Evolutionary conservation across 1,140 invertebrate genomes (phyloP), one percentile per base, ranked within the genome.

Genomic region (Stegodyphus dumicola): DNA sequence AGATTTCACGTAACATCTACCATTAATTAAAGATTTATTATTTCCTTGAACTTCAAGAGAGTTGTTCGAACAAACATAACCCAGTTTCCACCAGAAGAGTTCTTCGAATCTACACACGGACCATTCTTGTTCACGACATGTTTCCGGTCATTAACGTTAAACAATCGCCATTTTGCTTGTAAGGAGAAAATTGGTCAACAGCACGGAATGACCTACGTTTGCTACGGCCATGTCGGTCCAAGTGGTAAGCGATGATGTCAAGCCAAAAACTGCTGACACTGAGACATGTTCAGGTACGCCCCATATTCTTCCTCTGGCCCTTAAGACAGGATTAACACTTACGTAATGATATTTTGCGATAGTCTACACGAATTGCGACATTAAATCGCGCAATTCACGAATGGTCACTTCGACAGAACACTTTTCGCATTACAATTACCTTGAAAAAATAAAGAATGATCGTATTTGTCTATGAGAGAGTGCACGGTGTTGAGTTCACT

Each of bases 161-260:
- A 75, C 73, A 75, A 75, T 75, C 54, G 73, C 48, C 18, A 75
- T 60, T 75, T 60, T 33, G 73, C 73, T 56, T 75, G 73, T 75
- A 51, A n/a, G 6, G 15, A 60, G 54, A 60, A 75, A 75, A 75
- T 75, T 75, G 73, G 33, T 17, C 54, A 7, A 53, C 6, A 60
- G 53, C 73, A 75, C 73, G 73, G 53, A 53, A 75, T 64, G 73
- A 75, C 73, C 73, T 75, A 33, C 1, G 33, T 33, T 33, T 33
- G 33, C 33, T 33, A 33, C 33, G 33, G 33, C 73, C 18, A 18
- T 75, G 49, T 5, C 11, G 11, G 33, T 71, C 48, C n/a, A 13
- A 15, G 70, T 10, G 5, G 10, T 49, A 11, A 60, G 56, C 9
- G 56, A 11, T 15, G 9, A 11, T 11, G 15, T 11, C 9, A 9